Conservation (phyloP, 2,888 invertebrate species). For the Gerosis bhagava region DNA sequence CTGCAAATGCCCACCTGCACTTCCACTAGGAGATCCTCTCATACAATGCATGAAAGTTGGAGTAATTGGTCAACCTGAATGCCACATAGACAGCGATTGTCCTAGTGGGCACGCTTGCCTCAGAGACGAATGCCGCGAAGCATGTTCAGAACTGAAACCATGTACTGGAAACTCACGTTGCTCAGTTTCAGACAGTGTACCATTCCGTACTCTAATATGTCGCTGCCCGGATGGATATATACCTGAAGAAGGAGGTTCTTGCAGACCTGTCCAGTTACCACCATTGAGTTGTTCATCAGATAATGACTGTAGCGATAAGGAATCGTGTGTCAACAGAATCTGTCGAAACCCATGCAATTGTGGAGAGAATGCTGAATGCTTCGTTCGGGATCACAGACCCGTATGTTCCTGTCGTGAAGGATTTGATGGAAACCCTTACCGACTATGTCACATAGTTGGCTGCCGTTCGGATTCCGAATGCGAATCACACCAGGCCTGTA, state of each 20-base stretch:
- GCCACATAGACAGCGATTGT: slow-evolving; percentile 90
- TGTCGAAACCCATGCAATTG: slow-evolving; percentile 95
- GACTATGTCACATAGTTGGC: slow-evolving; percentile 90
- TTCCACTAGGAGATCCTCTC: slow-evolving; percentile 91
- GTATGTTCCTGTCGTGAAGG: slow-evolving; percentile 93
- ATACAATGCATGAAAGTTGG: slow-evolving; percentile 86
- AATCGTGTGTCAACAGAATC: slow-evolving; percentile 93
- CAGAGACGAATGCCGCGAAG: slow-evolving; percentile 89
- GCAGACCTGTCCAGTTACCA: slow-evolving; percentile 87
- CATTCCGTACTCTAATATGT: slow-evolving; percentile 94
- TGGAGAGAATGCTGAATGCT: slow-evolving; percentile 92
- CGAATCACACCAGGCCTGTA: slow-evolving; percentile 90
- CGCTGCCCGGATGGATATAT: slow-evolving; percentile 94
- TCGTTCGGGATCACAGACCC: slow-evolving; percentile 91
- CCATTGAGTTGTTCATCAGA: slow-evolving; percentile 91
- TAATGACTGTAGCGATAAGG: slow-evolving; percentile 88
- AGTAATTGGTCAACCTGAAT: slow-evolving; percentile 84
- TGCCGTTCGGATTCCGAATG: slow-evolving; percentile 93
- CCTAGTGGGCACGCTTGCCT: slow-evolving; percentile 92
- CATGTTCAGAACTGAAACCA: slow-evolving; percentile 89
- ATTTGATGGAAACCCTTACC: slow-evolving; percentile 93
- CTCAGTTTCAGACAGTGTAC: slow-evolving; percentile 91
- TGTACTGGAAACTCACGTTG: slow-evolving; percentile 90
- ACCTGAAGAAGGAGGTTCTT: slow-evolving; percentile 90
- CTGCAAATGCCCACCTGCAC: slow-evolving; percentile 91